Base-by-base conservation (phyloP, 2,888 invertebrate species). In the Chorisops tibialis region DNA sequence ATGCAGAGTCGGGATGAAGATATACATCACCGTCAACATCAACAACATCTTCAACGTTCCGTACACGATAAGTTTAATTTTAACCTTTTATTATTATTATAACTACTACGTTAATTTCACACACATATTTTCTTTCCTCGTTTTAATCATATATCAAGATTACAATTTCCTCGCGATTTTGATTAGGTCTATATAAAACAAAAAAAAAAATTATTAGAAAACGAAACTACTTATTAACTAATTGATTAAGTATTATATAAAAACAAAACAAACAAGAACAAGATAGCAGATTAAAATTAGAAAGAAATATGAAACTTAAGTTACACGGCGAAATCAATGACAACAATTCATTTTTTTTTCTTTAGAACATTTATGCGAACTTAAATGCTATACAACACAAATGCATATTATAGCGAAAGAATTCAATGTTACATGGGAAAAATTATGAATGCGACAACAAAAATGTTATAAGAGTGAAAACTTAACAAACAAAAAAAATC, bases 341-440 rank as follows among this genome's bases (percentile, higher is more conserved):
- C 30, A 41, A 49, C 39, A 50, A 50, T 50, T n/a, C n/a, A n/a
- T n/a, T n/a, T n/a, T 60, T 60, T 60, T 60, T 48, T n/a, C n/a
- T n/a, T 60, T 50, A 50, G 43, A 60, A 49, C 50, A 60, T 51
- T 51, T 60, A 60, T 51, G 60, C 60, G 43, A 50, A 60, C 50
- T 24, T 47, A 30, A 58, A 60, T 51, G 60, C 60, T 60, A 60
- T 7, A 30, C 30, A 30, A 30, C 43, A 45, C 37, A 30, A 38
- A 39, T 5, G 39, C 49, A 60, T 60, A 49, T 30, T 60, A 60
- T 60, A 37, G 49, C 48, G 35, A 48, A 59, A 49, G 37, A 58
- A 47, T n/a, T n/a, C n/a, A n/a, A n/a, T n/a, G n/a, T n/a, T n/a
- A n/a, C n/a, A n/a, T n/a, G n/a, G n/a, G n/a, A n/a, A n/a, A n/a